Conservation (phyloP, 2,888 invertebrate genomes). For the Limnephilus lunatus region DNA sequence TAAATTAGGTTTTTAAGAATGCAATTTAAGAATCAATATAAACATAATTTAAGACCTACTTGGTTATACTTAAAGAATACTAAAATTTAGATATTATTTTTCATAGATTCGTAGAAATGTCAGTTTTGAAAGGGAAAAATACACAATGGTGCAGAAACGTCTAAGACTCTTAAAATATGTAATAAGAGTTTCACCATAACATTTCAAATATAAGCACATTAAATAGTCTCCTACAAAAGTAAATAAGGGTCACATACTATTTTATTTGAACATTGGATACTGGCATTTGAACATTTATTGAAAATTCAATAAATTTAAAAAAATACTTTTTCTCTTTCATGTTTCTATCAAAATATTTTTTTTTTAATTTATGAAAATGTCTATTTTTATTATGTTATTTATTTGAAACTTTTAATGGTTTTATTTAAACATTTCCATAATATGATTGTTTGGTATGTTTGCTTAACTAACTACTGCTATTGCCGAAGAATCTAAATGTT, state of each 20-base stretch:
- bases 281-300: not conserved
- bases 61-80: not conserved
- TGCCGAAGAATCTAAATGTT: constrained; percentile 42
- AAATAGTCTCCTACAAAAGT: not conserved
- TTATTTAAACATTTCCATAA: constrained; percentile 13
- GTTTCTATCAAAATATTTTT: not conserved
- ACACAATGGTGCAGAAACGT: not conserved
- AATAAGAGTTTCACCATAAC: not conserved
- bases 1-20: constrained; percentile 26
- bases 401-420: not conserved
- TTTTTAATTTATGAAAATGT: not conserved
- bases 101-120: not conserved
- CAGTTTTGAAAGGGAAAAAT: not conserved
- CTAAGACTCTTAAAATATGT: not conserved
- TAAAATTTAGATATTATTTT: not conserved
- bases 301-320: not conserved
- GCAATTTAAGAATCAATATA: not conserved
- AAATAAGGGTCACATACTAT: not conserved
- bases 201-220: not conserved
- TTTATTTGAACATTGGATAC: not conserved
- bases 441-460: constrained; percentile 23
- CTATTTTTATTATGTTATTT: constrained; percentile 4
- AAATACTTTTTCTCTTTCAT: not conserved
- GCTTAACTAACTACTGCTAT: constrained; percentile 45
- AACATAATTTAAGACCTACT: not conserved